These are phyloP conservation scores for Timema cristinae DNA, from an alignment of 2,888 invertebrate genomes.

Conservation along the genomic window DNA sequence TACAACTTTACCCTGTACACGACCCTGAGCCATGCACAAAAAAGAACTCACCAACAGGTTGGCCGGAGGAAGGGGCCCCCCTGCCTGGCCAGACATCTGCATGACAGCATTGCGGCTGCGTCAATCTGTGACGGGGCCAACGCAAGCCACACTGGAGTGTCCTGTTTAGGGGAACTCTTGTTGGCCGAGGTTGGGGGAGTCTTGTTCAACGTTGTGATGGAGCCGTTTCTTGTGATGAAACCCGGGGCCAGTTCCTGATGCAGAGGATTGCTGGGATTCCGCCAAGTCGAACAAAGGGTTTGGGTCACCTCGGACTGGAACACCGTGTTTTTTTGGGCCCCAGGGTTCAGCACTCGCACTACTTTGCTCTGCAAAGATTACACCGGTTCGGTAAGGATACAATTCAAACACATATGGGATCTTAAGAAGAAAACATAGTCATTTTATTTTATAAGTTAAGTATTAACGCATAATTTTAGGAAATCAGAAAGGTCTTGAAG, in stretches of 20 bases:
- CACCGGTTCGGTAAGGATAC: too few species aligned
- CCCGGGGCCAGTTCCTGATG: conserved; percentile 53
- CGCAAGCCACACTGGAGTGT: conserved; percentile 39
- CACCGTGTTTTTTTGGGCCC: conserved; percentile 98
- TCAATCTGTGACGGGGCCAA: conserved; percentile 45
- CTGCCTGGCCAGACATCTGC: conserved; percentile 28
- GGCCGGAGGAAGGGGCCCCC: conserved; percentile 14
- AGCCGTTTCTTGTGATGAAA: conserved; percentile 43
- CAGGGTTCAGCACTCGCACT: conserved; percentile 92
- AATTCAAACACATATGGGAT: too few species aligned
- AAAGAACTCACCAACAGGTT: background rate
- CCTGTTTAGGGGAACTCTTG: conserved; percentile 36
- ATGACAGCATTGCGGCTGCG: conserved; percentile 41
- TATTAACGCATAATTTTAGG: background rate
- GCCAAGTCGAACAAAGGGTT: conserved; percentile 86
- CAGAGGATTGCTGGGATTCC: conserved; percentile 81
- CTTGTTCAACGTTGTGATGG: conserved; percentile 36
- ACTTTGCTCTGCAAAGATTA: conserved; percentile 75
- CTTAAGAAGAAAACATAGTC: conserved; percentile 12
- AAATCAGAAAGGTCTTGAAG: too few species aligned
- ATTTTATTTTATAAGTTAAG: background rate
- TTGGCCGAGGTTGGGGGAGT: conserved; percentile 41
- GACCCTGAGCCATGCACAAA: background rate
- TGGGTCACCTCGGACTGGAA: conserved; percentile 94
- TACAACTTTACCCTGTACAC: too few species aligned